These are phyloP conservation scores for Callinectes sapidus DNA, from an alignment of 2,888 invertebrate genomes.

Conservation along the genomic window DNA sequence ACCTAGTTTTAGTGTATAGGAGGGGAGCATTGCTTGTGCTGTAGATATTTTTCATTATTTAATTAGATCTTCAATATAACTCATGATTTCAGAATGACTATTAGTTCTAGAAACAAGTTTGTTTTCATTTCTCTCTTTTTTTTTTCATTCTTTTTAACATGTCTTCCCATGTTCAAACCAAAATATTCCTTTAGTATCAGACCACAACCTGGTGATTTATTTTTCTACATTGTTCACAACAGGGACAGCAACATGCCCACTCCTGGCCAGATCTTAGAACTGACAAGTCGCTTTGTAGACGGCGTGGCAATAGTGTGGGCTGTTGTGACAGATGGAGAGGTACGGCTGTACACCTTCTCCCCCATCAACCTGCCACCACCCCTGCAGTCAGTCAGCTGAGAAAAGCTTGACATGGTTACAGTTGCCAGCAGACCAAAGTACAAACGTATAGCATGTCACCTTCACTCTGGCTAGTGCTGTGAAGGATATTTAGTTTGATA, in stretches of 20 bases:
- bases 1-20: background rate
- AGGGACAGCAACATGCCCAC: conserved; percentile 47
- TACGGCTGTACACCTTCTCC: conserved; percentile 60
- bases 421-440: background rate
- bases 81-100: no score
- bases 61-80: no score
- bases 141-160: no score
- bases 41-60: no score
- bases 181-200: background rate
- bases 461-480: background rate
- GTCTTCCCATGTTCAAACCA: no score
- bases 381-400: background rate
- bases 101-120: no score
- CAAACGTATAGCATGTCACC: background rate
- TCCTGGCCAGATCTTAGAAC: conserved; percentile 56
- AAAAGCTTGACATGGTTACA: background rate
- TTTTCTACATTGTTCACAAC: background rate
- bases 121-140: no score
- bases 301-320: conserved; percentile 48
- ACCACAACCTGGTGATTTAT: background rate
- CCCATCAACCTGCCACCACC: conserved; percentile 52
- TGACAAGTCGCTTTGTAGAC: conserved; percentile 52
- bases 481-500: background rate
- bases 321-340: conserved; percentile 50
- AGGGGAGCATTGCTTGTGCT: no score